These are phyloP conservation scores for Palythoa caribaeorum DNA, from an alignment of 92 coral and sea anemone species.

Conservation along the genomic window DNA sequence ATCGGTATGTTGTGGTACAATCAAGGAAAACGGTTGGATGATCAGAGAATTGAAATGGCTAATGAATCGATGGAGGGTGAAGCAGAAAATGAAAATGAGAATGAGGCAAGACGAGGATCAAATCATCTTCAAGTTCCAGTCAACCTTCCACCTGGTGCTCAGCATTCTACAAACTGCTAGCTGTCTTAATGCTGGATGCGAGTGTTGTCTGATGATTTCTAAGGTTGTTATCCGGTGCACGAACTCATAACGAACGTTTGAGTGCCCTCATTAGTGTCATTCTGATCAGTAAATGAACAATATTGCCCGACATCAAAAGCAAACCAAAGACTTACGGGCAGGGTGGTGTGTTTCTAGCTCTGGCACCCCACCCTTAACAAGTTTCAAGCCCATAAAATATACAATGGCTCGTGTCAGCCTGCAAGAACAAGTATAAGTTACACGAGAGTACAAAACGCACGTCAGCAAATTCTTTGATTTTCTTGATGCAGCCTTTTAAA, in stretches of 20 bases:
- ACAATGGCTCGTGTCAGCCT: slow-evolving; percentile 43
- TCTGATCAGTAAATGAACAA: slow-evolving; percentile 20
- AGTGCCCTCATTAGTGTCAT: slow-evolving; percentile 18
- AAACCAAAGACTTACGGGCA: slow-evolving; percentile 4
- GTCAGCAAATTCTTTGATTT: slow-evolving; percentile 33
- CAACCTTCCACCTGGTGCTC: slow-evolving; percentile 32
- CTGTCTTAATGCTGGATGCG: slow-evolving; percentile 5
- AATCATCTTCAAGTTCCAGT: slow-evolving; percentile 39
- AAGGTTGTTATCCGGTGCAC: slow-evolving; percentile 34
- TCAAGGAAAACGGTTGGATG: slow-evolving; percentile 73
- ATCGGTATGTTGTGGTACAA: slow-evolving; percentile 92
- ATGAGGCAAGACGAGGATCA: slow-evolving; percentile 46
- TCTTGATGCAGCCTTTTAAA: slow-evolving; percentile 39
- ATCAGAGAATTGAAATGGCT: slow-evolving; percentile 55
- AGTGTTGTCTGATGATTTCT: background rate
- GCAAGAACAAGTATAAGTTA: slow-evolving; percentile 13
- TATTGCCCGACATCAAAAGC: slow-evolving; percentile 14
- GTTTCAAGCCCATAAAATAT: slow-evolving; percentile 25
- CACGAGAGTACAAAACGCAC: slow-evolving; percentile 30
- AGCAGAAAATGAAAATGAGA: slow-evolving; percentile 51
- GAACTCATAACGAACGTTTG: slow-evolving; percentile 38
- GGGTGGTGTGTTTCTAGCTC: slow-evolving; percentile 5
- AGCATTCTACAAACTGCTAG: slow-evolving; percentile 40
- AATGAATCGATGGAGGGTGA: slow-evolving; percentile 50
- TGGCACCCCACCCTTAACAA: slow-evolving; percentile 35